These are phyloP conservation scores for Ylistrum balloti DNA, from an alignment of 1,140 invertebrate species.

Conservation along the genomic window DNA sequence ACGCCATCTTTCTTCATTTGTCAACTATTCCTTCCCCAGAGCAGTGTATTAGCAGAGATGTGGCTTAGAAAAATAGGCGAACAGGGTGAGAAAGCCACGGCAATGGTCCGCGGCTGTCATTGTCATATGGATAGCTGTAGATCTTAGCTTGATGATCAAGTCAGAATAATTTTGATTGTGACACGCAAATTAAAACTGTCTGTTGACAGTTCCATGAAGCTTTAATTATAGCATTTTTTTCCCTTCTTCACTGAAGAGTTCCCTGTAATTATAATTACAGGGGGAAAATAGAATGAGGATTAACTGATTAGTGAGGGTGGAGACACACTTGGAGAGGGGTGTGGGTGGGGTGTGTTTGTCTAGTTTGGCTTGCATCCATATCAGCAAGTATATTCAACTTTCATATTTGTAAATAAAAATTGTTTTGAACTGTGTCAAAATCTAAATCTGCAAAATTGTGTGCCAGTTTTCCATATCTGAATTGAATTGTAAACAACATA, in stretches of 20 bases:
- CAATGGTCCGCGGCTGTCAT: background rate
- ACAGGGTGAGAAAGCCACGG: background rate
- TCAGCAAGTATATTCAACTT: no score
- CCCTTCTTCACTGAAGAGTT: background rate
- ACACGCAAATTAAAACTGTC: conserved; percentile 30
- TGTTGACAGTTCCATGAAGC: background rate
- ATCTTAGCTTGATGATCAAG: background rate
- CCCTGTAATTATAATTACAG: conserved; percentile 8
- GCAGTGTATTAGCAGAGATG: background rate
- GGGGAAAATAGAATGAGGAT: background rate
- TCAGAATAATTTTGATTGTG: conserved; percentile 7
- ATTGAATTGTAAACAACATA: background rate
- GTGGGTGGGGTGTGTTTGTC: no score
- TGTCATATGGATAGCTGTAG: background rate
- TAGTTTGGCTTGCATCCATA: no score
- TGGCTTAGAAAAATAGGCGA: background rate
- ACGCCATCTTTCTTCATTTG: conserved; percentile 27
- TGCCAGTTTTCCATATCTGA: background rate
- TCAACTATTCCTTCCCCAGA: background rate
- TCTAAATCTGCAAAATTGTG: no score
- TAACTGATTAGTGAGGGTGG: background rate
- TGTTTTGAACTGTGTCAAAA: no score
- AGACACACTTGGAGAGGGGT: no score
- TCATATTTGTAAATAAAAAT: no score
- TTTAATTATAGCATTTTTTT: background rate